These are phyloP conservation scores for Blera fallax DNA, from an alignment of 2,888 invertebrate species.

Conservation along the genomic window DNA sequence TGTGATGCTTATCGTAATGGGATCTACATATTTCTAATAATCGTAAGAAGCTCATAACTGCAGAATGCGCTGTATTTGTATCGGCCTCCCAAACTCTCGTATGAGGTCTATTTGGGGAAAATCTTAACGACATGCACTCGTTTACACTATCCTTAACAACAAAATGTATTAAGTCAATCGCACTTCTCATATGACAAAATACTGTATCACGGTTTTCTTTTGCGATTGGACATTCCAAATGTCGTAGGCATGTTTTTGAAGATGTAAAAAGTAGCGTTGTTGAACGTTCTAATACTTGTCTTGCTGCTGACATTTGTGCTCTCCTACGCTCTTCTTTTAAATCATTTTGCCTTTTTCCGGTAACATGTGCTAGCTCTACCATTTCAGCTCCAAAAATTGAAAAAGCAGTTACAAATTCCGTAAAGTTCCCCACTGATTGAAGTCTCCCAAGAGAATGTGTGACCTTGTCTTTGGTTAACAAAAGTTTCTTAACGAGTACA, in stretches of 20 bases:
- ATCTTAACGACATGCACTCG: constrained; percentile 83
- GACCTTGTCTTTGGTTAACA: constrained; percentile 98
- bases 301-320: constrained; percentile 97
- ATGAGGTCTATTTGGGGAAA: constrained; percentile 73
- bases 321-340: constrained; percentile 95
- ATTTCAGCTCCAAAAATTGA: constrained; percentile 99
- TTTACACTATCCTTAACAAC: constrained; percentile 98
- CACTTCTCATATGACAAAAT: constrained; percentile 98
- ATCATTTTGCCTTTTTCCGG: constrained; percentile 91
- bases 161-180: constrained; percentile 98
- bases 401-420: constrained; percentile 99
- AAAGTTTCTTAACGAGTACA: constrained; percentile 97
- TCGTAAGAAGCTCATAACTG: constrained; percentile 90
- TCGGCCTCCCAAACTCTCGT: constrained; percentile 85
- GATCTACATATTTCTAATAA: constrained; percentile 87
- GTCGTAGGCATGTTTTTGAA: constrained; percentile 96
- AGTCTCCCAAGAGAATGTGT: constrained; percentile 91
- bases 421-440: constrained; percentile 94
- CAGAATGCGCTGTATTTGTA: constrained; percentile 88
- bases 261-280: constrained; percentile 98
- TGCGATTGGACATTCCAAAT: constrained; percentile 96
- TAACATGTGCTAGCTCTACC: constrained; percentile 98
- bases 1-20: constrained; percentile 73
- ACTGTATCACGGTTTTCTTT: constrained; percentile 98
- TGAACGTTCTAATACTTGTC: constrained; percentile 96